These are phyloP conservation scores for Temnothorax unifasciatus DNA, from an alignment of 2,888 invertebrate genomes.

Conservation along the genomic window DNA sequence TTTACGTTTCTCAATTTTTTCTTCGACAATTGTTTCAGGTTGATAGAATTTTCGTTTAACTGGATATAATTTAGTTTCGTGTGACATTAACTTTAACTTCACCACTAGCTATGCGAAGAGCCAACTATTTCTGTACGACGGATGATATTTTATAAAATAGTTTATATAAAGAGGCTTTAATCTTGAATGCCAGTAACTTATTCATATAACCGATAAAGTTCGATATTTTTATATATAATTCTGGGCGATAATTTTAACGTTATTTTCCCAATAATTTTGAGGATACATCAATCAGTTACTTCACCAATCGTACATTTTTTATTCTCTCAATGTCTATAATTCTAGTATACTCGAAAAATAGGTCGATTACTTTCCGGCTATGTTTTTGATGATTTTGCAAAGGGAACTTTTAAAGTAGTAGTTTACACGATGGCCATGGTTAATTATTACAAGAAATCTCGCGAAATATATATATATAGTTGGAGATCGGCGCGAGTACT, in stretches of 20 bases:
- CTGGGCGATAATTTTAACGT: not conserved
- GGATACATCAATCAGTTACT: not conserved
- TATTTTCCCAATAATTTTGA: not conserved
- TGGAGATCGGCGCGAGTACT: constrained; percentile 45
- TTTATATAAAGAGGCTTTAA: not conserved
- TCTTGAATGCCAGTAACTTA: not conserved
- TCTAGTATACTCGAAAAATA: not conserved
- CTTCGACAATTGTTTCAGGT: not conserved
- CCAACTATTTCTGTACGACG: not conserved
- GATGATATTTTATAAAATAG: constrained; percentile 8
- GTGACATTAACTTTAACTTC: not conserved
- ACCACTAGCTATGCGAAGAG: not conserved
- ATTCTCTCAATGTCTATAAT: not conserved
- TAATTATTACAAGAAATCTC: constrained; percentile 15
- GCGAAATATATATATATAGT: not conserved
- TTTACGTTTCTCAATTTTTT: not conserved
- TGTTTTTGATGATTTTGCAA: not conserved
- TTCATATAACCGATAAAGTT: not conserved
- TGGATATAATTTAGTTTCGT: not conserved
- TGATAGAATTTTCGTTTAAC: not conserved
- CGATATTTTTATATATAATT: not conserved
- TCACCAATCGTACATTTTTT: not conserved
- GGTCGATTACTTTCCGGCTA: not conserved
- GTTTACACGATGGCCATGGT: not conserved
- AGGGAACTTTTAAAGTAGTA: not conserved